Base-by-base conservation (phyloP, 2,113 vertebrate species). In the Pao palembangensis region DNA sequence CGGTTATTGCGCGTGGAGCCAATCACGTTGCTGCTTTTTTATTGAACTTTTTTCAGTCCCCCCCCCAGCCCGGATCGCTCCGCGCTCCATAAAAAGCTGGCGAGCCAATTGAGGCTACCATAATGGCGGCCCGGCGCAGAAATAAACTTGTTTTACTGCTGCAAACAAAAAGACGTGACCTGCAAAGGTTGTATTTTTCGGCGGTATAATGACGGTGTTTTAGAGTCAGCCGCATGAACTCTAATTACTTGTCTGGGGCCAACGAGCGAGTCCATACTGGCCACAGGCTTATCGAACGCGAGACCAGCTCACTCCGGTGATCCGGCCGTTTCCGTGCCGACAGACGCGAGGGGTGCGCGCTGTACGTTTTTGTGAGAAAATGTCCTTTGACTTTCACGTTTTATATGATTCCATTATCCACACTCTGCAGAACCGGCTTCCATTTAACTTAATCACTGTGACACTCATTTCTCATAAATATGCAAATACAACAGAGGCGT, bases 141-240 rank as follows among this genome's bases (percentile, higher is more conserved):
- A 95, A 96, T 94, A 95, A 94, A 96, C 92, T 93, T 93, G 92
- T 93, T 96, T 96, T 94, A 94, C 92, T 94, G 94, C 87, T 0
- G 92, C 91, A 96, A 95, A 95, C 93, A 94, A 93, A 94, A 93
- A 87, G 91, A 93, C 92, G 92, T 94, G 93, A 95, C 93, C 94
- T 94, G 92, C 91, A 94, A 95, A 96, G 94, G 93, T 94, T 95
- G 83, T 88, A 93, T 94, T 94, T 94, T 94, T 92, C 92, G 90
- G 89, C 88, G 85, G 77, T 78, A 89, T 94, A 95, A 94, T 90
- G 90, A 93, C 82, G 91, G 86, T 91, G 81, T 86, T 93, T 90
- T 84, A 89, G 85, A 90, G 84, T 77, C 89, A 70, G 80, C 79
- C 69, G 75, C 74, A 74, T 79, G 80, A 76, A 79, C 79, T 85